These are phyloP conservation scores for Sinonovacula constricta DNA, from an alignment of 1,140 invertebrate genomes.

Conservation along the genomic window DNA sequence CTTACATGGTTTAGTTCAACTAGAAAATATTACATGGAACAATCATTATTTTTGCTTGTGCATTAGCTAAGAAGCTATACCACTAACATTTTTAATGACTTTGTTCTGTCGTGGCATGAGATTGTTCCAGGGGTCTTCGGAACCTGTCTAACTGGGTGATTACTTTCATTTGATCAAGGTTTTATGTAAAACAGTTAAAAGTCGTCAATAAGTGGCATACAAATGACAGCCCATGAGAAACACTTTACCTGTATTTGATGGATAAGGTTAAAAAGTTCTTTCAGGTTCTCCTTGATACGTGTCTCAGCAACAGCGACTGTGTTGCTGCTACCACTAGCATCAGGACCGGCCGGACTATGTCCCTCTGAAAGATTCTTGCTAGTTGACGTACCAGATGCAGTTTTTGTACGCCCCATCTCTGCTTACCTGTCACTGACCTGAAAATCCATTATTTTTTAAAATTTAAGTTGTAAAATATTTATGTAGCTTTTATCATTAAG, in stretches of 20 bases:
- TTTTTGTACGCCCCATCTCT: slow-evolving; percentile 64
- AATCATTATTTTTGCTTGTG: too few relatives aligned
- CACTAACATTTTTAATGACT: not conserved
- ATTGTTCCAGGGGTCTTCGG: not conserved
- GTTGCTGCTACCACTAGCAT: slow-evolving; percentile 43
- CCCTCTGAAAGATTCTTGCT: slow-evolving; percentile 42
- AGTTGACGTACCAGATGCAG: slow-evolving; percentile 41
- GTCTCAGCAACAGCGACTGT: slow-evolving; percentile 61
- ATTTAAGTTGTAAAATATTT: too few relatives aligned
- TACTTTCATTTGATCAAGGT: slow-evolving; percentile 10
- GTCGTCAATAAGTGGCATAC: not conserved
- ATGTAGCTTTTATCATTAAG: too few relatives aligned
- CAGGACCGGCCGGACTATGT: slow-evolving; percentile 57
- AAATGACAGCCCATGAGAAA: not conserved
- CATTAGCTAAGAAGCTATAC: not conserved
- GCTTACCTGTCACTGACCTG: too few relatives aligned
- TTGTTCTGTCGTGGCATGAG: not conserved
- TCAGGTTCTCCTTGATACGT: slow-evolving; percentile 85
- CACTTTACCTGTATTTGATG: slow-evolving; percentile 84
- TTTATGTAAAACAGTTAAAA: not conserved
- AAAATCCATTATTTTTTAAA: too few relatives aligned
- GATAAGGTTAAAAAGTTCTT: slow-evolving; percentile 86
- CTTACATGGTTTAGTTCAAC: too few relatives aligned
- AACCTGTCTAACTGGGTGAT: not conserved
- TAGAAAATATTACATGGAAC: too few relatives aligned